These are phyloP conservation scores for Rhingia rostrata DNA, from an alignment of 2,888 invertebrate species.

Conservation along the genomic window DNA sequence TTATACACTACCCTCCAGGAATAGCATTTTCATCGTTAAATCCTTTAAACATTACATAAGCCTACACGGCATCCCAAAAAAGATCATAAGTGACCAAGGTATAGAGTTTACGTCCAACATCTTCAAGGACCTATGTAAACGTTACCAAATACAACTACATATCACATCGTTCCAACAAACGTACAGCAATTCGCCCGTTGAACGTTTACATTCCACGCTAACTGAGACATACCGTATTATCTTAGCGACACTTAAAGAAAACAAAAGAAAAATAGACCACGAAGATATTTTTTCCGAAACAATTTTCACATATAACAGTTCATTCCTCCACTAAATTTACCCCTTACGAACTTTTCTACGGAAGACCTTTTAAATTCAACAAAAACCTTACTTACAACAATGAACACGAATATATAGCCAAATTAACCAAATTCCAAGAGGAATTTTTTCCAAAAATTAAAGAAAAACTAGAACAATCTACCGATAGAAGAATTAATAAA, in stretches of 20 bases:
- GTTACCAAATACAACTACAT: slow-evolving; percentile 11
- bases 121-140: slow-evolving; percentile 31
- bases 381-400: too few species aligned
- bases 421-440: too few species aligned
- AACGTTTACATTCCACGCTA: slow-evolving; percentile 28
- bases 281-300: slow-evolving; percentile 45
- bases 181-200: slow-evolving; percentile 19
- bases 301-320: slow-evolving; percentile 29
- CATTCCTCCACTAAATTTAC: slow-evolving; percentile 28
- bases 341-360: too few species aligned
- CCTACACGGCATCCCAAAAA: slow-evolving; percentile 16
- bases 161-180: slow-evolving; percentile 47
- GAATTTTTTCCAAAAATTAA: too few species aligned
- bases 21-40: too few species aligned
- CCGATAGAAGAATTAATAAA: too few species aligned
- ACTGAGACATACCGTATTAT: slow-evolving; percentile 55
- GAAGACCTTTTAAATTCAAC: too few species aligned
- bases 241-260: slow-evolving; percentile 20
- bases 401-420: too few species aligned
- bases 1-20: too few species aligned
- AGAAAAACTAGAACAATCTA: too few species aligned
- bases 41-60: too few species aligned
- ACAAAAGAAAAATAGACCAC: slow-evolving; percentile 37
- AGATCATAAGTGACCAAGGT: slow-evolving; percentile 26
- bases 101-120: slow-evolving; percentile 26